Percentiles rank a stretch among this genome's conserved stretches.
phyloP scores from a whole-genome alignment of 2,113 vertebrate genomes.

The Sialia sialis region DNA sequence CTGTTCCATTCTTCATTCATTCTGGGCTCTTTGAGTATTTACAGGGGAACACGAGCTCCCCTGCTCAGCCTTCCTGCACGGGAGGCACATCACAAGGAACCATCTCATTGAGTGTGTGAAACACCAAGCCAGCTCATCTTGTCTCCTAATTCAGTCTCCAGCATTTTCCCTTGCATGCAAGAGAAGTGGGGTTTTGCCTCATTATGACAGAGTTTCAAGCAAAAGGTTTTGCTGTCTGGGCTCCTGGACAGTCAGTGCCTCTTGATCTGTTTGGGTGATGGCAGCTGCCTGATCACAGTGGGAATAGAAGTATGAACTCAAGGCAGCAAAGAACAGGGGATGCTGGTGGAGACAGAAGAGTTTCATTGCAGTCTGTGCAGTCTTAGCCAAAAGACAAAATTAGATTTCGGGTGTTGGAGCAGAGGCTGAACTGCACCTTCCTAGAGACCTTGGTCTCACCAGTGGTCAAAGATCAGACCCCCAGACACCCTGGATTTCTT shows the following conservation, averaged over 20 bases:
- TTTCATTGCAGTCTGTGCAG: neutral
- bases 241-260: neutral
- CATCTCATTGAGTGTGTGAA: neutral
- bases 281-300: neutral
- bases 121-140: neutral
- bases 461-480: neutral
- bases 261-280: neutral
- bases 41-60: neutral
- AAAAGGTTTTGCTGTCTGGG: neutral
- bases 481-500: neutral
- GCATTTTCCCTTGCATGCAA: neutral
- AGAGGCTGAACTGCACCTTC: neutral
- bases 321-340: neutral
- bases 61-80: neutral
- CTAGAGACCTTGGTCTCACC: neutral
- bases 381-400: neutral
- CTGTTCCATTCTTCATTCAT: neutral
- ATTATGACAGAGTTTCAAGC: neutral
- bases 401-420: neutral
- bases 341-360: neutral
- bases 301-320: neutral
- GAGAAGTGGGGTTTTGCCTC: neutral
- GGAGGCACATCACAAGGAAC: neutral
- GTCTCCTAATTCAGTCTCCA: neutral
- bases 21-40: neutral